Evolutionary conservation across 2,888 invertebrate species (phyloP), one percentile per base, ranked within the genome.

Genomic region (Caenorhabditis drosophilae): DNA sequence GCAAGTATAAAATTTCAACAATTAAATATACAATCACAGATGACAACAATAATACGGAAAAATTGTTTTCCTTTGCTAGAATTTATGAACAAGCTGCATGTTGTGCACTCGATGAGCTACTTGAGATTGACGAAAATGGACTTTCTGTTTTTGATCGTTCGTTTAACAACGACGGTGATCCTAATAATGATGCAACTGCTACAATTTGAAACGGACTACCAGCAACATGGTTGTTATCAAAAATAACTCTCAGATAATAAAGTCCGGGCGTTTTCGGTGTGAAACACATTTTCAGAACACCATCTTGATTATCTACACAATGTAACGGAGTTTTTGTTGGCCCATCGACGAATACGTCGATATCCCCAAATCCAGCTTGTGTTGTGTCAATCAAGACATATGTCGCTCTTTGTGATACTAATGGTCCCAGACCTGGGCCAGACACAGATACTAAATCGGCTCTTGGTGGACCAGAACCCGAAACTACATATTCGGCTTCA

Each of bases 181-280:
- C 57, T 11, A 73, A 47, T 7, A 70, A 51, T 27, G 34, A 18
- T 6, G 16, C 11, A 2, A 75, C 73, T 0, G 70, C 75, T 12
- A 73, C 62, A 11, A 76, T 70, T 50, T 74, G 74, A 45, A 75
- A 75, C 7, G 76, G 76, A 23, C 74, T 75, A 1, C 76, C 74
- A 2, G 76, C 69, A 2, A 76, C 75, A 35, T 74, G 74, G 36
- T 70, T 45, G 18, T 73, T 67, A 40, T 75, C 90, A 82, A 92
- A 92, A 54, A 92, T 87, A 78, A 97, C 87, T 86, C 97, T 95
- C 80, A 98, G 89, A 84, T 95, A 93, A 86, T 98, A 98, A 84
- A 93, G 93, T 0, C 97, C 97, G 0, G 97, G 95, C 84, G 95
- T 94, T 0, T 94, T 93, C 2, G 97, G 96, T 84, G 91, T 92